Conservation (phyloP, 2,113 vertebrate genomes). For the Cyprinus carpio region DNA sequence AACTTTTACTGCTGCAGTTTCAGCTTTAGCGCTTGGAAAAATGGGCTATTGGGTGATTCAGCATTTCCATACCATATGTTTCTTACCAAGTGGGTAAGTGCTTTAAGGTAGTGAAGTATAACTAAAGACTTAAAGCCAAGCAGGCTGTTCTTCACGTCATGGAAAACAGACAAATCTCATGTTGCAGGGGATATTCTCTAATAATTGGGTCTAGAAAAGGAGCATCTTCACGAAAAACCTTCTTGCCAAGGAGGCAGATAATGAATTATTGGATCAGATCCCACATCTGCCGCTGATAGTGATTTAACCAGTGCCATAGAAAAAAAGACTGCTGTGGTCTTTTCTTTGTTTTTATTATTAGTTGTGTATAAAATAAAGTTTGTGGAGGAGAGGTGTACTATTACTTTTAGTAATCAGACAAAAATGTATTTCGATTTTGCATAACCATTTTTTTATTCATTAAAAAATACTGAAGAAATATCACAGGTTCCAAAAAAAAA, state of each 20-base stretch:
- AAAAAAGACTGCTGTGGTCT: not conserved
- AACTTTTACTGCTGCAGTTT: conserved; percentile 16
- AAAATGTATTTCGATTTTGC: not conserved
- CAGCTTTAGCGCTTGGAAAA: not conserved
- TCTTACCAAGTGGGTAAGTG: not conserved
- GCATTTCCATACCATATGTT: conserved; percentile 29
- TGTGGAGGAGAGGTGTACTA: not conserved
- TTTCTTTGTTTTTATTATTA: not conserved
- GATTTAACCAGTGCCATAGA: not conserved
- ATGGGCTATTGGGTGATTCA: conserved; percentile 49
- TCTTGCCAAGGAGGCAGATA: not conserved
- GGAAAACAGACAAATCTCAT: too few relatives aligned
- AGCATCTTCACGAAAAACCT: conserved; percentile 30
- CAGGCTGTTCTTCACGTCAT: conserved; percentile 31
- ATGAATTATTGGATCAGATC: not conserved
- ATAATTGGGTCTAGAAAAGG: conserved; percentile 40
- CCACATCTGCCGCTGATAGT: not conserved
- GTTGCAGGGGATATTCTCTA: conserved; percentile 14
- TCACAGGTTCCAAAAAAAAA: too few relatives aligned
- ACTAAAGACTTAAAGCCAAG: conserved; percentile 32
- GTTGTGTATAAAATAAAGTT: not conserved
- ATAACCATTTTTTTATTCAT: too few relatives aligned
- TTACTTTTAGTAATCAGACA: not conserved
- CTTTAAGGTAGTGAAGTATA: conserved; percentile 2
- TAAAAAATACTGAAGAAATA: too few relatives aligned